Evolutionary conservation across 2,113 vertebrate species (phyloP).

Genomic region (Galemys pyrenaicus): DNA sequence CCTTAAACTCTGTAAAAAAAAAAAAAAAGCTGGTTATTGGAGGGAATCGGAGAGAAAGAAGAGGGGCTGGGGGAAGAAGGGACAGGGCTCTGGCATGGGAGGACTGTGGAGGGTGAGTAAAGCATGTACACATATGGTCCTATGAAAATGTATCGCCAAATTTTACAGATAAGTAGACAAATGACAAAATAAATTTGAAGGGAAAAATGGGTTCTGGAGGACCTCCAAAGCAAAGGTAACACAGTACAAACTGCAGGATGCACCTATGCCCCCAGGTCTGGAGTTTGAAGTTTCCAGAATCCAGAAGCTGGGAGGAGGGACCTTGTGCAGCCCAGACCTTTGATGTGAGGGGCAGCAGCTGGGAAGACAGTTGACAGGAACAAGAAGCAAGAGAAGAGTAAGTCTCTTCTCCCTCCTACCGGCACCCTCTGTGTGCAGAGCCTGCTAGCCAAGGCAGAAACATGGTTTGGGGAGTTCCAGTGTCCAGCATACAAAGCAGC

Average conservation of each 20-base stretch:
- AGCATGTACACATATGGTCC: no score
- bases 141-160: no score
- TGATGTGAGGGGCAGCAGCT: neutral
- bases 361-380: neutral
- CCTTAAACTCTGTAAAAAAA: no score
- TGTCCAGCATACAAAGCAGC: neutral
- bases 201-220: neutral
- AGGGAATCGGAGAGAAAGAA: no score
- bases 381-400: neutral
- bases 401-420: neutral
- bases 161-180: no score
- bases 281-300: neutral
- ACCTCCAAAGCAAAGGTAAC: neutral
- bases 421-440: neutral
- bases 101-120: no score
- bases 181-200: no score
- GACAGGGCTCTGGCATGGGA: no score
- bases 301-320: neutral
- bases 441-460: neutral
- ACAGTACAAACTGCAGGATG: neutral
- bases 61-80: no score
- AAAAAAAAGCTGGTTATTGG: no score
- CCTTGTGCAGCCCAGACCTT: neutral
- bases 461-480: neutral
- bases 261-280: fast-evolving